phyloP scores from a whole-genome alignment of 2,113 vertebrate genomes.

The Bos indicus region DNA sequence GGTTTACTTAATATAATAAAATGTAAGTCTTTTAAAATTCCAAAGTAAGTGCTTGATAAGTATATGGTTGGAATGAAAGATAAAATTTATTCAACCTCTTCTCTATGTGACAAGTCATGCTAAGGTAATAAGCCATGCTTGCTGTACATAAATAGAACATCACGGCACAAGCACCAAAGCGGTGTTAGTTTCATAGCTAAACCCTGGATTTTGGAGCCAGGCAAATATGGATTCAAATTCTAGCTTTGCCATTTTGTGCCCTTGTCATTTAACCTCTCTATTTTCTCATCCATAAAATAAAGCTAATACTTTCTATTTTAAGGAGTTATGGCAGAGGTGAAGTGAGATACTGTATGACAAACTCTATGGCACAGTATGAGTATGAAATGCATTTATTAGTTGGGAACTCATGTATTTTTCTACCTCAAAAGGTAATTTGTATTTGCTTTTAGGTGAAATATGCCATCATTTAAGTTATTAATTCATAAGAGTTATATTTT shows the following conservation, averaged over 20 bases:
- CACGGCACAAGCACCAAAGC: not conserved
- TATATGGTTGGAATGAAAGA: not conserved
- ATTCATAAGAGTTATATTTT: not conserved
- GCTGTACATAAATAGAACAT: not conserved
- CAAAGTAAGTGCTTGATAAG: not conserved
- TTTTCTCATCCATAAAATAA: not conserved
- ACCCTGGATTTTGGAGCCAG: not conserved
- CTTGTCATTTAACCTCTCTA: not conserved
- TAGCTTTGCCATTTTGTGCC: not conserved
- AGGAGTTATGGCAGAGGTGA: not conserved
- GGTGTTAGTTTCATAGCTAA: not conserved
- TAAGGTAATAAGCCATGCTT: not conserved
- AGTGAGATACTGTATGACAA: not conserved
- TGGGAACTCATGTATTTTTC: not conserved
- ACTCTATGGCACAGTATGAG: not conserved
- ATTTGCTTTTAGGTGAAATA: constrained; percentile 17
- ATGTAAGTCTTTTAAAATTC: not conserved
- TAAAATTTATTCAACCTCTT: not conserved
- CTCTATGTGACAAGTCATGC: not conserved
- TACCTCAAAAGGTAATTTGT: not conserved
- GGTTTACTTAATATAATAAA: not conserved
- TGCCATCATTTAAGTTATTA: not conserved
- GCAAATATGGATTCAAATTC: not conserved
- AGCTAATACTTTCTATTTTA: not conserved
- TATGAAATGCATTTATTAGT: not conserved